phyloP scores from a whole-genome alignment of 2,888 invertebrate genomes.

The Clanis bilineata region DNA sequence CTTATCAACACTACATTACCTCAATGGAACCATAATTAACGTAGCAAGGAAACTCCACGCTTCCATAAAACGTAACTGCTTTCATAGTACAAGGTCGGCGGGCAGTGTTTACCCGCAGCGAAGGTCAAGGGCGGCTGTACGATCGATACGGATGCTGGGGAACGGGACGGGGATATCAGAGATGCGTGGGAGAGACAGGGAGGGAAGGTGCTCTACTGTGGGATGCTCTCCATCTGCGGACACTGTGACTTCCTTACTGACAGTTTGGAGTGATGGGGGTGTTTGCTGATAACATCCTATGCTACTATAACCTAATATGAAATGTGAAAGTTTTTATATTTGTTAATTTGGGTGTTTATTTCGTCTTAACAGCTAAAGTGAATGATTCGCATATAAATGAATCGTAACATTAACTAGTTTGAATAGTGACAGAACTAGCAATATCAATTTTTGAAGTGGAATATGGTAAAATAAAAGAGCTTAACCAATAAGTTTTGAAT shows the following conservation, averaged over 20 bases:
- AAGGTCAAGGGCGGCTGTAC: constrained; percentile 64
- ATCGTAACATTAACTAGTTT: too few species aligned
- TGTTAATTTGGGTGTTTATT: too few species aligned
- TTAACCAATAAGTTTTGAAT: too few species aligned
- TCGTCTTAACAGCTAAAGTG: too few species aligned
- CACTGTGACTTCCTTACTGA: constrained; percentile 6
- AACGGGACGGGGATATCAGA: constrained; percentile 38
- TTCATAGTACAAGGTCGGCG: constrained; percentile 54
- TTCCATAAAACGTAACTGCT: constrained; percentile 14
- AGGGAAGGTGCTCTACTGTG: background rate
- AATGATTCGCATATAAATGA: too few species aligned
- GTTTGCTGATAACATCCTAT: background rate
- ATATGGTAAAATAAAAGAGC: too few species aligned
- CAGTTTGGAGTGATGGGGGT: background rate
- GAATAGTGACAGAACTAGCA: too few species aligned
- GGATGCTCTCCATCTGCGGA: constrained; percentile 2
- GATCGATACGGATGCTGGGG: constrained; percentile 78
- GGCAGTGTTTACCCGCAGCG: constrained; percentile 42
- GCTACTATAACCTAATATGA: too few species aligned
- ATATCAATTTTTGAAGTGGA: too few species aligned
- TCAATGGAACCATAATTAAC: background rate
- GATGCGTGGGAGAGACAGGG: constrained; percentile 32
- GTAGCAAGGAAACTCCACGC: constrained; percentile 18
- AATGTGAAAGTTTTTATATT: too few species aligned
- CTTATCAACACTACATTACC: background rate